Base-by-base conservation (phyloP, 2,888 invertebrate species). In the Myathropa florea region DNA sequence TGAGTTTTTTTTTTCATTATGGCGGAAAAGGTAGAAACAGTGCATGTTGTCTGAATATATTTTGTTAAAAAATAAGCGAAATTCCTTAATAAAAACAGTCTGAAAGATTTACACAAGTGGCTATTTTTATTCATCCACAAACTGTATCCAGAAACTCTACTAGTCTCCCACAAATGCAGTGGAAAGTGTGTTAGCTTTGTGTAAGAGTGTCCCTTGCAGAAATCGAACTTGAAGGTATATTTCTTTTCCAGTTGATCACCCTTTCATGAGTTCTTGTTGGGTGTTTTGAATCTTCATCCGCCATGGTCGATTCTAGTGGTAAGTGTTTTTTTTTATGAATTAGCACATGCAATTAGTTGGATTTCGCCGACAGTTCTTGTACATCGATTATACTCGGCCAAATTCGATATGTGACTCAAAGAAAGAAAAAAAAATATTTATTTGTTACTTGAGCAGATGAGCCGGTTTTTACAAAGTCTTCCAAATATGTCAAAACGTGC, bases 11-110 rank as follows among this genome's bases (percentile, higher is more conserved):
- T 61, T 81, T 70, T 67, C 80, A 72, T 71, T 81, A 85, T 85
- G 86, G 86, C 86, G 73, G 86, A 86, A 76, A 71, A 75, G 71
- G 36, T 78, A 36, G 70, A 83, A 70, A 53, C n/a, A 57, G 61
- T 86, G 63, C 57, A 46, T 75, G 65, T 83, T 71, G 73, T 70
- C 72, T 82, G 72, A 82, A 78, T 65, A 61, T 64, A 46, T 73
- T 65, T 73, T 59, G 36, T 70, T 55, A 14, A 60, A 64, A 77
- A 68, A 61, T 73, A 3, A 72, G 70, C 68, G 73, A 85, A 82
- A 77, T 60, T 24, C 67, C 24, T 65, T 10, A 60, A 39, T 18
- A 9, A 53, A 68, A 77, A 2, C 9, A 30, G 23, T 7, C 39
- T 14, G 4, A 10, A 3, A 12, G 23, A 14, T 33, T 14, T 9